Conservation (phyloP, 2,888 invertebrate genomes). For the Hermodice carunculata region DNA sequence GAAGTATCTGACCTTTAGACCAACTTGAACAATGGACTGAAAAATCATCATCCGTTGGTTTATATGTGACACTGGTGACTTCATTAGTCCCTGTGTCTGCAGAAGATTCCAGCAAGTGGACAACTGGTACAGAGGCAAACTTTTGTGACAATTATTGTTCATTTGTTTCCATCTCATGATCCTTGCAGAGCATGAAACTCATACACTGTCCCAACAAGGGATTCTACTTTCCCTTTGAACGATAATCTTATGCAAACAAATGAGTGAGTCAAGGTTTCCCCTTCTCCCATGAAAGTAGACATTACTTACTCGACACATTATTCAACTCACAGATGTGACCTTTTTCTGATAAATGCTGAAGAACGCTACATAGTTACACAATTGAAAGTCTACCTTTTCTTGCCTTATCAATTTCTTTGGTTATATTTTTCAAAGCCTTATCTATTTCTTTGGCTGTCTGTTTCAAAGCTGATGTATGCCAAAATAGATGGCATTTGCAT, state of each 20-base stretch:
- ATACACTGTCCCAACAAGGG: no score
- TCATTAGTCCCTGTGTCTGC: background rate
- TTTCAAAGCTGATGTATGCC: no score
- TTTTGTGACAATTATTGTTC: background rate
- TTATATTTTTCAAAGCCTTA: no score
- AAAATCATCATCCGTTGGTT: constrained; percentile 2
- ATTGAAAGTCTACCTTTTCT: no score
- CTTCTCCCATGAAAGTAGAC: background rate
- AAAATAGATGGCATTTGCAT: no score
- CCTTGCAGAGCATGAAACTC: background rate
- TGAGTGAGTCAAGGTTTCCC: no score
- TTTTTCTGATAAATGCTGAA: background rate
- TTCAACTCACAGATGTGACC: background rate
- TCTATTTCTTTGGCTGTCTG: no score
- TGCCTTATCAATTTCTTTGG: no score
- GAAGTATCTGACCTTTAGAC: background rate
- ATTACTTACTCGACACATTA: background rate
- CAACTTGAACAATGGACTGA: background rate
- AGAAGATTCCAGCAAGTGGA: background rate
- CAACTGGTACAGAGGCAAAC: background rate
- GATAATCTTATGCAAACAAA: no score
- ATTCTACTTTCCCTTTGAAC: no score
- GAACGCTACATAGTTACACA: background rate
- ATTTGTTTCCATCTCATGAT: background rate
- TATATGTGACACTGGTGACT: background rate